These are phyloP conservation scores for Onychomys leucogaster DNA, from an alignment of 2,797 vertebrate genomes.

Conservation along the genomic window DNA sequence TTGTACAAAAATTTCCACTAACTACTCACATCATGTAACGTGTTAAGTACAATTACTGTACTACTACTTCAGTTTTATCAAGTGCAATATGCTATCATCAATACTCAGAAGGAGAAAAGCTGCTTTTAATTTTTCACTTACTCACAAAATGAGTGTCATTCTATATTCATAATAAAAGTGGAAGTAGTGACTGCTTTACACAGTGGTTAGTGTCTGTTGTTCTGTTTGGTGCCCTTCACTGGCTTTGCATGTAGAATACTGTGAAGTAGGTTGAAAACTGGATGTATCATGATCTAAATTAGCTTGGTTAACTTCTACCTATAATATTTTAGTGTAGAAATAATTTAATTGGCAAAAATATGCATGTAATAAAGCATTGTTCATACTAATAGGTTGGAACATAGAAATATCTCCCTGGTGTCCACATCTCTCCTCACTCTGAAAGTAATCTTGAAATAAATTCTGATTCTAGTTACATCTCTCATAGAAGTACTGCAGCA, in stretches of 20 bases:
- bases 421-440: background rate
- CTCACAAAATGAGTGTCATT: background rate
- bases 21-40: background rate
- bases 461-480: background rate
- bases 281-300: background rate
- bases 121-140: background rate
- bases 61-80: background rate
- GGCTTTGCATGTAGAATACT: background rate
- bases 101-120: background rate
- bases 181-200: background rate
- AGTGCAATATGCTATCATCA: background rate
- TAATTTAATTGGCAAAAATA: background rate
- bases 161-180: background rate
- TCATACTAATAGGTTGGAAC: background rate
- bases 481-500: background rate
- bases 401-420: background rate
- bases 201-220: background rate
- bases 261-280: accelerated
- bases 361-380: background rate
- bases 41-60: background rate
- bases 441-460: background rate
- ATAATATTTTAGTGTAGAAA: background rate
- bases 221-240: background rate
- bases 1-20: background rate
- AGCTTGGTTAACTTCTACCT: background rate